phyloP scores from a whole-genome alignment of 1,140 invertebrate genomes.

The Zeugodacus cucurbitae region DNA sequence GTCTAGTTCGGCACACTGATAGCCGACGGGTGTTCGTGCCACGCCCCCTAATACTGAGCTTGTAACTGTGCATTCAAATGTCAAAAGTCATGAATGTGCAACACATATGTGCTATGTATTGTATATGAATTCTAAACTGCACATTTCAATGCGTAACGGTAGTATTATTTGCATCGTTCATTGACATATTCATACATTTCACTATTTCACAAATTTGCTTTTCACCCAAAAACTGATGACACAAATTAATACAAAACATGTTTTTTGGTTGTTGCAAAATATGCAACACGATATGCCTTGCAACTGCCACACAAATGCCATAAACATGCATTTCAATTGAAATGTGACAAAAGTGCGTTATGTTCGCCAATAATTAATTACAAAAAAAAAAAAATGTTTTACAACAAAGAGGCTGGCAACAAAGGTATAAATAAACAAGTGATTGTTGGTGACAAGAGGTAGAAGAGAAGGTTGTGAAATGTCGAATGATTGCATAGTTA shows the following conservation, averaged over 20 bases:
- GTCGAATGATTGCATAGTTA: background rate
- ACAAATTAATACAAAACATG: slow-evolving; percentile 6
- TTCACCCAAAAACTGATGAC: slow-evolving; percentile 17
- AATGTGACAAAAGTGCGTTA: slow-evolving; percentile 35
- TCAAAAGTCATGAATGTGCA: background rate
- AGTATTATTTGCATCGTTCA: background rate
- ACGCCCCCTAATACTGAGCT: background rate
- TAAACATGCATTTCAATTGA: slow-evolving; percentile 28
- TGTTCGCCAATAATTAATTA: slow-evolving; percentile 10
- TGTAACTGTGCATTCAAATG: slow-evolving; percentile 1
- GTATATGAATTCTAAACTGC: background rate
- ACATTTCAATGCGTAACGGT: background rate
- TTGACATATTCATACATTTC: background rate
- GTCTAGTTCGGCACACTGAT: background rate
- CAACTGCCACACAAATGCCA: background rate
- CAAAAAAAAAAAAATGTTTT: slow-evolving; percentile 10
- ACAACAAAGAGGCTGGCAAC: background rate
- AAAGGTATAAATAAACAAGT: background rate
- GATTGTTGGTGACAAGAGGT: background rate
- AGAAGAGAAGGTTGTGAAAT: background rate
- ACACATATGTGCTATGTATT: background rate
- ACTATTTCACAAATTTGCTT: background rate
- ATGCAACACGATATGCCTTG: background rate
- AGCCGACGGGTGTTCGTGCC: background rate
- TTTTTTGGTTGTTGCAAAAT: slow-evolving; percentile 1